These are phyloP conservation scores for Paracyprichromis sp. DNA, from an alignment of 2,113 vertebrate species.

Conservation along the genomic window DNA sequence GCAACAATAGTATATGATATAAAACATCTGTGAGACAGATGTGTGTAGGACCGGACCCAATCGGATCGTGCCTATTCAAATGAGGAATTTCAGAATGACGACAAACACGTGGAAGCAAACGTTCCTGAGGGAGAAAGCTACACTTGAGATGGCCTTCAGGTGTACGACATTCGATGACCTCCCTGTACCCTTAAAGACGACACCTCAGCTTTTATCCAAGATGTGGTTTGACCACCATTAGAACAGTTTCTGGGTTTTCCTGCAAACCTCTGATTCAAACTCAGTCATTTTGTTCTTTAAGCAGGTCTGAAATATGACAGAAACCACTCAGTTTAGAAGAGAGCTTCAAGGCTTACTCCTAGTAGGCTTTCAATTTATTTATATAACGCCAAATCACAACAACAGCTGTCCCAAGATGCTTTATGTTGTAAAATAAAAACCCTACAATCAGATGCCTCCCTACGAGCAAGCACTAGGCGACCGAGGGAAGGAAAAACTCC, in stretches of 20 bases:
- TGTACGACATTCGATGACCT: fast-evolving
- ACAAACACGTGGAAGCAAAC: neutral
- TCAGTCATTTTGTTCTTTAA: neutral
- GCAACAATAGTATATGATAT: neutral
- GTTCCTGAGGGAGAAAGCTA: neutral
- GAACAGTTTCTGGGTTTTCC: neutral
- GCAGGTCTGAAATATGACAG: neutral
- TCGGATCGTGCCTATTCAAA: neutral
- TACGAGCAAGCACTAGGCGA: neutral
- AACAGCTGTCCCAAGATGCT: neutral
- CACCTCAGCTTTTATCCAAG: fast-evolving
- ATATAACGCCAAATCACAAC: neutral
- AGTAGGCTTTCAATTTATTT: neutral
- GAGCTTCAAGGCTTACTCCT: neutral
- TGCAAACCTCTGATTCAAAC: neutral
- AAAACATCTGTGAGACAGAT: neutral
- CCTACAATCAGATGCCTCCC: neutral
- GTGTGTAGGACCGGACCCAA: neutral
- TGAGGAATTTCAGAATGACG: neutral
- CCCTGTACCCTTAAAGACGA: neutral
- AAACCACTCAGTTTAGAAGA: neutral
- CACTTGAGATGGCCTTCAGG: neutral
- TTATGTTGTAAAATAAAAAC: neutral
- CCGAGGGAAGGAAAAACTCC: fast-evolving
- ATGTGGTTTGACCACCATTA: neutral